Conservation (phyloP, 2,888 invertebrate genomes). For the Elysia crispata region DNA sequence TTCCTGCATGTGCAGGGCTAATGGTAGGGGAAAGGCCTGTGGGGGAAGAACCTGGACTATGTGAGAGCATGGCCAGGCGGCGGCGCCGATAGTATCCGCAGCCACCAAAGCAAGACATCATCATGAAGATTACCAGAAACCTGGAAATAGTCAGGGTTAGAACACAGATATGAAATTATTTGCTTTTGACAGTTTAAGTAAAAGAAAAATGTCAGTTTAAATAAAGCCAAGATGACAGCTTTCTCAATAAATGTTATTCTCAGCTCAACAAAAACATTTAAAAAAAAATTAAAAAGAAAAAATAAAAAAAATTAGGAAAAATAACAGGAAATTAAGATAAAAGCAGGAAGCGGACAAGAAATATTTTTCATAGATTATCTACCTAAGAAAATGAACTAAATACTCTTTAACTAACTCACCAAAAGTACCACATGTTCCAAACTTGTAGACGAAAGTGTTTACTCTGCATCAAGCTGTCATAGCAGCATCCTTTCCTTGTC, state of each 20-base stretch:
- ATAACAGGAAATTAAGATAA: too few relatives aligned
- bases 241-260: too few relatives aligned
- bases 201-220: too few relatives aligned
- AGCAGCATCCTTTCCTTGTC: conserved; percentile 59
- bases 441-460: conserved; percentile 62
- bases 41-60: not conserved
- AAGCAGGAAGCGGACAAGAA: too few relatives aligned
- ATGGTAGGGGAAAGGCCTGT: conserved; percentile 49
- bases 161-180: too few relatives aligned
- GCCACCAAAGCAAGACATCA: conserved; percentile 74
- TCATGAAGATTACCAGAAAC: conserved; percentile 69
- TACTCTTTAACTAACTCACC: conserved; percentile 56
- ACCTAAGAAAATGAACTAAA: too few relatives aligned
- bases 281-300: too few relatives aligned
- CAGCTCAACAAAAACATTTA: too few relatives aligned
- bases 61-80: conserved; percentile 56
- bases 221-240: too few relatives aligned
- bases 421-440: conserved; percentile 76
- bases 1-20: conserved; percentile 29
- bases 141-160: conserved; percentile 51
- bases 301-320: too few relatives aligned
- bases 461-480: conserved; percentile 55
- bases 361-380: too few relatives aligned
- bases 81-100: conserved; percentile 74
- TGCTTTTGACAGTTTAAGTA: too few relatives aligned